These are phyloP conservation scores for Diabrotica undecimpunctata DNA, from an alignment of 1,140 invertebrate genomes.

Conservation along the genomic window DNA sequence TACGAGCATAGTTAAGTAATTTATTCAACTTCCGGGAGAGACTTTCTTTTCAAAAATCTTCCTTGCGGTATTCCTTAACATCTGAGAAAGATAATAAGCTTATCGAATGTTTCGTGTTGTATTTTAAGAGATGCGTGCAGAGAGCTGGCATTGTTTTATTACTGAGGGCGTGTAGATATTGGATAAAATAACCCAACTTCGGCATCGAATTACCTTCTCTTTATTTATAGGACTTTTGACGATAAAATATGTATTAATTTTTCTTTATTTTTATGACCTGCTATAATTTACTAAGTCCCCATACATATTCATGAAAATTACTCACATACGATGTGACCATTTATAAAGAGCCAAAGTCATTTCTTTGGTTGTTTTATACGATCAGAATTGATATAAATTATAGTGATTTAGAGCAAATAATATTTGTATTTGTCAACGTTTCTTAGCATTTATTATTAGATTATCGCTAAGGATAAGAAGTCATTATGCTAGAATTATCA, in stretches of 20 bases:
- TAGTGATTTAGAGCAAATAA: not conserved
- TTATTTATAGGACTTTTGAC: slow-evolving; percentile 4
- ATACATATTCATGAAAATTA: slow-evolving; percentile 13
- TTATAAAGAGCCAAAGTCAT: not conserved
- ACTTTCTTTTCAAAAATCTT: too few species aligned
- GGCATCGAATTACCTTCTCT: slow-evolving; percentile 12
- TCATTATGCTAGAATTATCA: too few species aligned
- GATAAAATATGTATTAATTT: slow-evolving; percentile 13
- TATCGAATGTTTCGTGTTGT: slow-evolving; percentile 7
- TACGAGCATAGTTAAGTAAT: too few species aligned
- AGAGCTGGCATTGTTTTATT: slow-evolving; percentile 17
- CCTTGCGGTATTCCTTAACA: not conserved
- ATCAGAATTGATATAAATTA: not conserved
- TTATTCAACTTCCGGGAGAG: too few species aligned
- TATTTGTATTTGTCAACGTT: too few species aligned
- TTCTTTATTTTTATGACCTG: slow-evolving; percentile 13
- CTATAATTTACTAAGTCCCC: slow-evolving; percentile 5
- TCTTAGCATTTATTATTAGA: too few species aligned
- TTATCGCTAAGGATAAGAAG: too few species aligned
- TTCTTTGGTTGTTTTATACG: not conserved
- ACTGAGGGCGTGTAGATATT: slow-evolving; percentile 9
- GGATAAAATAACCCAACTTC: slow-evolving; percentile 1
- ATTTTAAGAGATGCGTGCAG: slow-evolving; percentile 16
- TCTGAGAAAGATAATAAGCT: not conserved
- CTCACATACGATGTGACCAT: not conserved